phyloP scores from a whole-genome alignment of 2,888 invertebrate species.

The Tricholauxania praeusta region DNA sequence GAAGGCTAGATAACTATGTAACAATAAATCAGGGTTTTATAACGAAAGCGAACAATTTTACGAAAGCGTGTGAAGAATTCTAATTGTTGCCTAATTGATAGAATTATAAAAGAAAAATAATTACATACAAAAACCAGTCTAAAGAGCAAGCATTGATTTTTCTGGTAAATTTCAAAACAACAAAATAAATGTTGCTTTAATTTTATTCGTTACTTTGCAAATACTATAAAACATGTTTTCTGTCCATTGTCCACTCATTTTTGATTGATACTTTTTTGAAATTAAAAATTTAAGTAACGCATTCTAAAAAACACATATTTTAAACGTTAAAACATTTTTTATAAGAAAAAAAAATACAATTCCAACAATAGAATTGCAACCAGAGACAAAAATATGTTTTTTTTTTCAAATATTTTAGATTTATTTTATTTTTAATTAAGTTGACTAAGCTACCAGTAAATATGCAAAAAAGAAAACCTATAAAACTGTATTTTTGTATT shows the following conservation, averaged over 20 bases:
- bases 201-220: not conserved
- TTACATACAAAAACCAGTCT: slow-evolving; percentile 2
- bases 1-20: slow-evolving; percentile 82
- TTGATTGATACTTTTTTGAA: no score
- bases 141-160: no score
- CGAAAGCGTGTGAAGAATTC: slow-evolving; percentile 45
- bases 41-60: slow-evolving; percentile 34
- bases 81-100: slow-evolving; percentile 58
- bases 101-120: slow-evolving; percentile 13
- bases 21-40: not conserved
- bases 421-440: not conserved
- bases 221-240: not conserved
- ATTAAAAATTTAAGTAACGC: no score
- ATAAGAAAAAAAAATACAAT: not conserved
- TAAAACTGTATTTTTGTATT: slow-evolving; percentile 17
- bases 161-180: not conserved
- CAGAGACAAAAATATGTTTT: not conserved
- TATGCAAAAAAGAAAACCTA: not conserved
- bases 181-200: not conserved
- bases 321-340: no score
- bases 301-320: no score
- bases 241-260: not conserved
- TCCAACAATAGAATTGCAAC: not conserved
- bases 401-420: not conserved
- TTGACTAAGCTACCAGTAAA: not conserved